Conservation (phyloP, 2,888 invertebrate genomes). For the Temnothorax rugatulus region DNA sequence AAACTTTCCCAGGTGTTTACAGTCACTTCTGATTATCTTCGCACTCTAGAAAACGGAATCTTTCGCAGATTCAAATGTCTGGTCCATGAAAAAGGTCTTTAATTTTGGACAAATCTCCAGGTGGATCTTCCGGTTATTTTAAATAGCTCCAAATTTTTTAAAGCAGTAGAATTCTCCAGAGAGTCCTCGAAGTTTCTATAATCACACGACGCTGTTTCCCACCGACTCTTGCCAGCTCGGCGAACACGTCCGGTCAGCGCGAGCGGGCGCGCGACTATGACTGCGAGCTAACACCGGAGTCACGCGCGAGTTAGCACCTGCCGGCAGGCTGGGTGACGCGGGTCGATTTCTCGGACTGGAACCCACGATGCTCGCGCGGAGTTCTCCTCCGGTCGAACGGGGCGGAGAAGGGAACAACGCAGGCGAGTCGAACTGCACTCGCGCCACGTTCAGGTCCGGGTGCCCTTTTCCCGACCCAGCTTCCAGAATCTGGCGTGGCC, state of each 20-base stretch:
- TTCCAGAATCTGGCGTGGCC: slow-evolving; percentile 1
- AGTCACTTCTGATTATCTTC: neutral
- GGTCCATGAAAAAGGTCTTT: neutral
- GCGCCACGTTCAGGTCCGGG: neutral
- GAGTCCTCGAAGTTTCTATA: neutral
- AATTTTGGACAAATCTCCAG: neutral
- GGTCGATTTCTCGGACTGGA: slow-evolving; percentile 51
- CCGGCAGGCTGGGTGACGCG: slow-evolving; percentile 41
- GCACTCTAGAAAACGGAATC: neutral
- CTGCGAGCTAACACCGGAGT: slow-evolving; percentile 71
- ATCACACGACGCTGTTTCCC: slow-evolving; percentile 22
- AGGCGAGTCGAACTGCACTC: slow-evolving; percentile 2
- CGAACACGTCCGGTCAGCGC: slow-evolving; percentile 35
- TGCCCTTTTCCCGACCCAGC: neutral
- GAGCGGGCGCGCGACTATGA: slow-evolving; percentile 55
- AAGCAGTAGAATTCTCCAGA: neutral
- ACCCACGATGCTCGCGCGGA: slow-evolving; percentile 8
- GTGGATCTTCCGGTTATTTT: neutral
- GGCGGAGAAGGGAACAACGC: neutral
- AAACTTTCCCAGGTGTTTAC: neutral
- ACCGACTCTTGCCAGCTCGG: slow-evolving; percentile 13
- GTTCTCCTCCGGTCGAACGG: neutral
- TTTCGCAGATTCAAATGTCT: neutral
- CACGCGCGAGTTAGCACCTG: slow-evolving; percentile 76
- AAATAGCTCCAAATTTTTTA: neutral